Evolutionary conservation across 2,113 vertebrate genomes (phyloP).

Genomic region (Psittacus erithacus): DNA sequence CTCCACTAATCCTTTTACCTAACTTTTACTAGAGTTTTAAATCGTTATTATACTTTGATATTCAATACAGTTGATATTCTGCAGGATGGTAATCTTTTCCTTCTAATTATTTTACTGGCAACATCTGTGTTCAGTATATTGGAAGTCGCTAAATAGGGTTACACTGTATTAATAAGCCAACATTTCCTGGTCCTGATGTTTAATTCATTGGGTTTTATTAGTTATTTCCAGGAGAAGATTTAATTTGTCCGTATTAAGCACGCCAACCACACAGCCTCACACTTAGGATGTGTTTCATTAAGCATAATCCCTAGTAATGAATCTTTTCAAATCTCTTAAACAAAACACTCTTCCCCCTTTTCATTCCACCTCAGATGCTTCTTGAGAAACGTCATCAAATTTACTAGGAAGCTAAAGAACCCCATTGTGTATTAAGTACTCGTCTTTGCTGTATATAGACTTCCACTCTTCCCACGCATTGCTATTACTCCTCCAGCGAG

Average conservation of each 20-base stretch:
- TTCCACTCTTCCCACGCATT: not conserved
- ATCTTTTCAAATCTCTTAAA: slow-evolving; percentile 66
- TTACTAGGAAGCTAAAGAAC: slow-evolving; percentile 21
- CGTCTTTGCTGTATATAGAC: not conserved
- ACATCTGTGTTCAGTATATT: slow-evolving; percentile 74
- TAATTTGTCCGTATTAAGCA: slow-evolving; percentile 76
- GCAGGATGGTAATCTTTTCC: slow-evolving; percentile 39
- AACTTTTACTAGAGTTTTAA: slow-evolving; percentile 58
- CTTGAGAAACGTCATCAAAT: slow-evolving; percentile 51
- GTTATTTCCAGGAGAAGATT: slow-evolving; percentile 73
- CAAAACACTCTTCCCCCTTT: slow-evolving; percentile 52
- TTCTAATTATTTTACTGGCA: slow-evolving; percentile 73
- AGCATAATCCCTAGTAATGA: slow-evolving; percentile 70
- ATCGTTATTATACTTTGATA: slow-evolving; percentile 70
- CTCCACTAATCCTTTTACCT: slow-evolving; percentile 42
- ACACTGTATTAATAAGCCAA: slow-evolving; percentile 71
- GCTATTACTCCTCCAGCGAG: not conserved
- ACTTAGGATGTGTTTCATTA: slow-evolving; percentile 75
- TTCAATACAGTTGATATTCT: slow-evolving; percentile 67
- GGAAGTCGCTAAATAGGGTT: slow-evolving; percentile 70
- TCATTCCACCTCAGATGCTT: slow-evolving; percentile 41
- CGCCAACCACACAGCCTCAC: slow-evolving; percentile 40
- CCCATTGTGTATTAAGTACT: not conserved
- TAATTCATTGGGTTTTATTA: slow-evolving; percentile 76
- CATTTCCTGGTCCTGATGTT: slow-evolving; percentile 73